Evolutionary conservation across 2,888 invertebrate species (phyloP), one percentile per base, ranked within the genome.

Genomic region (Atethmia centrago): DNA sequence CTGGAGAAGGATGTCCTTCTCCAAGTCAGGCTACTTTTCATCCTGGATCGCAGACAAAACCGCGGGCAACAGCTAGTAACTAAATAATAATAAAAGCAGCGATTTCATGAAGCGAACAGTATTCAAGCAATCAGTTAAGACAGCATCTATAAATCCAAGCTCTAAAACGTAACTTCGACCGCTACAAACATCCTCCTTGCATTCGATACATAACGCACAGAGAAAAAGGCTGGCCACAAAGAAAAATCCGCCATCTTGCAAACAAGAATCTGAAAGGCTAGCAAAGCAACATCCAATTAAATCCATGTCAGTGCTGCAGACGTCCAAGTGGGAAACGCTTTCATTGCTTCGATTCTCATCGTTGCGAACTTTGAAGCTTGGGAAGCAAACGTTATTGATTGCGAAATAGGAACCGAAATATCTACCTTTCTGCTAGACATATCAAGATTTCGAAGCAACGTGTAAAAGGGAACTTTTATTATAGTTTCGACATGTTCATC

Each of bases 241-340:
- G 61, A 68, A 82, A 77, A 70, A 40, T 51, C 71, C 68, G 65
- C 79, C 71, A 69, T 79, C 80, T 83, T 72, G 80, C 64, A 72
- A 83, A 83, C 71, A 64, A 61, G 64, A 80, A 62, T 53, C 56
- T 71, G 64, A 79, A 80, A 75, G 67, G 80, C 82, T 56, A 55
- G 63, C 80, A 83, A 83, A 55, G 63, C 80, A 83, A 83, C 80
- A 69, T 84, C 78, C 86, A 85, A 85, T 85, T 85, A 84, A 80
- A 58, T 74, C 71, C 69, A 64, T 71, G 76, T 80, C 84, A 67
- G 73, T 74, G 75, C 69, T 67, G 67, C 64, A 72, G 80, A 70
- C 80, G 67, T 77, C 58, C 62, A 69, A 78, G 79, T 72, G 73
- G 67, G 67, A 74, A 66, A 85, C 55, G 69, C 78, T 76, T 74